Evolutionary conservation across 2,888 invertebrate genomes (phyloP).

Genomic region (Micropterix aruncella): DNA sequence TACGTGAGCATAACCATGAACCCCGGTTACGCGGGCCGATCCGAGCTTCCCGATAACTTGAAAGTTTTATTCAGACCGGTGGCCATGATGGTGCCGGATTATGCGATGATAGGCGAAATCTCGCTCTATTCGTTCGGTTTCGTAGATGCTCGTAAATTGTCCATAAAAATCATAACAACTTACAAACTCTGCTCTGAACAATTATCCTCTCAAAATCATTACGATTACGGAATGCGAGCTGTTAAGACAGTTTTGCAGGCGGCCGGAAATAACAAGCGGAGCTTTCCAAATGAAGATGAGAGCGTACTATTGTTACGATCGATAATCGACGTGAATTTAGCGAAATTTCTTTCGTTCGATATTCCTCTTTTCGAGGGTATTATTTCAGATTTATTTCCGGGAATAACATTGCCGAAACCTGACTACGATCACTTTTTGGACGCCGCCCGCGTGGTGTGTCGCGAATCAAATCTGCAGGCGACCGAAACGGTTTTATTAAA

Average conservation of each 20-base stretch:
- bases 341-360: conserved; percentile 68
- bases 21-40: conserved; percentile 47
- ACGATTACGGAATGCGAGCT: conserved; percentile 64
- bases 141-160: conserved; percentile 44
- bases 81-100: conserved; percentile 68
- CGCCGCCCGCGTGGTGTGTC: conserved; percentile 49
- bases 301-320: conserved; percentile 56
- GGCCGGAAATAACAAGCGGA: conserved; percentile 54
- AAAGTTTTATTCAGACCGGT: conserved; percentile 58
- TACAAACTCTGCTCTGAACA: conserved; percentile 60
- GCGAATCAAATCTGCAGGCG: conserved; percentile 55
- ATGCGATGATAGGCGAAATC: conserved; percentile 59
- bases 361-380: conserved; percentile 62
- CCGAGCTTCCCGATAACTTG: conserved; percentile 56
- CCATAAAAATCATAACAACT: conserved; percentile 56
- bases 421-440: conserved; percentile 57
- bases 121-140: conserved; percentile 58
- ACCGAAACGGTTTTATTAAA: conserved; percentile 63
- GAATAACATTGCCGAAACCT: conserved; percentile 49
- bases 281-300: conserved; percentile 49
- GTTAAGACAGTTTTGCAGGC: conserved; percentile 58
- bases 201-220: conserved; percentile 55
- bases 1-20: conserved; percentile 47
- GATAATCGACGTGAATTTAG: conserved; percentile 66
- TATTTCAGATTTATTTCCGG: conserved; percentile 69